These are phyloP conservation scores for Hydrophis major DNA, from an alignment of 2,797 vertebrate species.

Conservation along the genomic window DNA sequence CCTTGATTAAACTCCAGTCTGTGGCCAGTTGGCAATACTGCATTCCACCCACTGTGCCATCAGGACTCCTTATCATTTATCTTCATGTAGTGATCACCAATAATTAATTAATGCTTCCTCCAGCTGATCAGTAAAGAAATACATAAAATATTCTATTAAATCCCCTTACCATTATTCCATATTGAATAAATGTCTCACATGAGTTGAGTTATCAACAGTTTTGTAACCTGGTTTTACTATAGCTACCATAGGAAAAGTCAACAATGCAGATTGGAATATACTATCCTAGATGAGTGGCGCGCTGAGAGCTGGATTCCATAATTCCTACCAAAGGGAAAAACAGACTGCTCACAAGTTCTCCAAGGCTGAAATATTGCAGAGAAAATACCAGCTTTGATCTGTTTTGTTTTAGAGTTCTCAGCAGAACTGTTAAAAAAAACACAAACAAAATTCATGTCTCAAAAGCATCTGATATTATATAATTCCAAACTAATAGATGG, in stretches of 20 bases:
- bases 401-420: background rate
- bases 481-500: background rate
- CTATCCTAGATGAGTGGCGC: background rate
- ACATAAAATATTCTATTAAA: background rate
- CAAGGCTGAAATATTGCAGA: background rate
- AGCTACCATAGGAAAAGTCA: background rate
- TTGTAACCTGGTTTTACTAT: background rate
- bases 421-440: background rate
- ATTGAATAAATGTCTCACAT: background rate
- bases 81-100: background rate
- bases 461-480: background rate
- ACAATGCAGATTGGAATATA: background rate
- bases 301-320: background rate
- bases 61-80: background rate
- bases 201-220: background rate
- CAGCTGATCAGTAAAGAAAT: background rate
- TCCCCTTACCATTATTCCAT: background rate
- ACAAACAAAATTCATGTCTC: background rate
- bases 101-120: background rate
- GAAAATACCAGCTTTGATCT: background rate
- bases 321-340: background rate
- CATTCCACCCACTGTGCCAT: background rate
- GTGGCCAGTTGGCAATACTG: background rate
- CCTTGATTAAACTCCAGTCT: background rate
- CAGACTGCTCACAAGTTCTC: background rate